phyloP scores from a whole-genome alignment of 2,888 invertebrate species.

The Mayetiola destructor region DNA sequence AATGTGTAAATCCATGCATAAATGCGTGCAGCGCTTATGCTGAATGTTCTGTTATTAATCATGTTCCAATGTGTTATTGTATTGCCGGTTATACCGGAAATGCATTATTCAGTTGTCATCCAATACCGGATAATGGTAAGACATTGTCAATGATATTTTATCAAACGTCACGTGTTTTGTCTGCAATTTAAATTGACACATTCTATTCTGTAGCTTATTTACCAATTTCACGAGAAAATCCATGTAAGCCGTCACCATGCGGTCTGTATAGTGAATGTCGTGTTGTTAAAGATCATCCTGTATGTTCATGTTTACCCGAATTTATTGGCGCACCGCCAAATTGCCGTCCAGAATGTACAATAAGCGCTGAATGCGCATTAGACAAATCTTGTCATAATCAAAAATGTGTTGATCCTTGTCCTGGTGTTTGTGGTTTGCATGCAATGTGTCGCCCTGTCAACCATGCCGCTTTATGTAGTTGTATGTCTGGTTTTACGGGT shows the following conservation, averaged over 20 bases:
- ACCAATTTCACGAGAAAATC: slow-evolving; percentile 24
- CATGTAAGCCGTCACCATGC: slow-evolving; percentile 38
- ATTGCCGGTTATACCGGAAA: slow-evolving; percentile 61
- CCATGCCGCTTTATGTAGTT: slow-evolving; percentile 63
- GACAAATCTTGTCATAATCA: slow-evolving; percentile 60
- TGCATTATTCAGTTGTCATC: slow-evolving; percentile 58
- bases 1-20: slow-evolving; percentile 69
- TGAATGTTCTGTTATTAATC: slow-evolving; percentile 67
- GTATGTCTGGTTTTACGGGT: slow-evolving; percentile 49
- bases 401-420: slow-evolving; percentile 59
- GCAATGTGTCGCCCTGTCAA: slow-evolving; percentile 59
- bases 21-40: slow-evolving; percentile 74
- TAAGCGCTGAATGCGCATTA: slow-evolving; percentile 58
- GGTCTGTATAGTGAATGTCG: slow-evolving; percentile 40
- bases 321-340: slow-evolving; percentile 58
- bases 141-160: not conserved
- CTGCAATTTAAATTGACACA: not conserved
- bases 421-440: slow-evolving; percentile 56
- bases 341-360: slow-evolving; percentile 62
- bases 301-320: slow-evolving; percentile 56
- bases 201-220: not conserved
- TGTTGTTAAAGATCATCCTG: slow-evolving; percentile 45
- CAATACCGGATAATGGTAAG: slow-evolving; percentile 29
- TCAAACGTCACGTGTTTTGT: not conserved
- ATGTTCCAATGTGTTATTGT: slow-evolving; percentile 66